phyloP scores from a whole-genome alignment of 2,888 invertebrate species.

The Iphiclides podalirius region DNA sequence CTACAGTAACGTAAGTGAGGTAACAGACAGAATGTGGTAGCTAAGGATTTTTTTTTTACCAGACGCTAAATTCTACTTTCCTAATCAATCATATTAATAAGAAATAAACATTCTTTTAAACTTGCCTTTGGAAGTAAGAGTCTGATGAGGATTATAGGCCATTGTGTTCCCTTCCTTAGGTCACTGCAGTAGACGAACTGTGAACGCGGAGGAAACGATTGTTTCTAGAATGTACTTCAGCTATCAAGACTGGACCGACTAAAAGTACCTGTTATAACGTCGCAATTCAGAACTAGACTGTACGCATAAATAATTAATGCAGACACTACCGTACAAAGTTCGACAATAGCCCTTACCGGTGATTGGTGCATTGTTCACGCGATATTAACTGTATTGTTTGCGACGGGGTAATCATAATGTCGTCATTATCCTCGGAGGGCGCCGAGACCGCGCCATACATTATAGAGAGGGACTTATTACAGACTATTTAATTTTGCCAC shows the following conservation, averaged over 20 bases:
- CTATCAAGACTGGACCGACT: too few relatives aligned
- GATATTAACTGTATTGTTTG: constrained; percentile 76
- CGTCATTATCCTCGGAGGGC: constrained; percentile 54
- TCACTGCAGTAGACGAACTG: constrained; percentile 36
- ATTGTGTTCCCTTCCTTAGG: constrained; percentile 62
- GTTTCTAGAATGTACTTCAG: too few relatives aligned
- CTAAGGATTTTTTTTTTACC: too few relatives aligned
- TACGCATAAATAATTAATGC: constrained; percentile 13
- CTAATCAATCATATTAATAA: too few relatives aligned
- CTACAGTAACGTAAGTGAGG: too few relatives aligned
- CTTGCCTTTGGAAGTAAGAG: too few relatives aligned
- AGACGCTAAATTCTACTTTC: too few relatives aligned
- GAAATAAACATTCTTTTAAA: too few relatives aligned
- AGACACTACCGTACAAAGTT: constrained; percentile 1
- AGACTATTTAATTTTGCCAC: too few relatives aligned
- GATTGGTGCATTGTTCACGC: constrained; percentile 72
- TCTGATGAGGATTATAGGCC: constrained; percentile 54
- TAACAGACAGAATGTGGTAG: too few relatives aligned
- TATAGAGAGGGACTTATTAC: constrained; percentile 43
- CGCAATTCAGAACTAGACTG: too few relatives aligned
- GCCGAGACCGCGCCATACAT: constrained; percentile 26
- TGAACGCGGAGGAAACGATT: constrained; percentile 31
- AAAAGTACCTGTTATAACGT: too few relatives aligned
- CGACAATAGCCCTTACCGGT: constrained; percentile 41
- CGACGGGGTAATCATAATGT: constrained; percentile 66